Conservation (phyloP, 2,113 vertebrate species). For the Anarrhichthys ocellatus region DNA sequence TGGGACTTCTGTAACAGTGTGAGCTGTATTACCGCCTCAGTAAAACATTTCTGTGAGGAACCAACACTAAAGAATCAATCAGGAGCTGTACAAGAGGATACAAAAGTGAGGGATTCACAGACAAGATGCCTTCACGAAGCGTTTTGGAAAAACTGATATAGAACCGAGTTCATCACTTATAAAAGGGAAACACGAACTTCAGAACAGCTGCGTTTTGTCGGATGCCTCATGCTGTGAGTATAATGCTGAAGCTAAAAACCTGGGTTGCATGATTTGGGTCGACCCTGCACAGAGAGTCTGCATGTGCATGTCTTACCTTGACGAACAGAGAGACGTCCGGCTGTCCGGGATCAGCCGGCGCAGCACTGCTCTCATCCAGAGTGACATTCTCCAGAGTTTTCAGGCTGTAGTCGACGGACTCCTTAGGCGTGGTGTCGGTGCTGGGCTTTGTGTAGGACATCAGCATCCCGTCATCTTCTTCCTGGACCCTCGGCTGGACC, state of each 20-base stretch:
- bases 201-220: not conserved
- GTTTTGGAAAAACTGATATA: not conserved
- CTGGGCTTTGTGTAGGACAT: slow-evolving; percentile 50
- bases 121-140: not conserved
- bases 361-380: slow-evolving; percentile 56
- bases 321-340: slow-evolving; percentile 76
- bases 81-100: too few species aligned
- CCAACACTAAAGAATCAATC: not conserved
- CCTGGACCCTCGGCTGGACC: not conserved
- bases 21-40: too few species aligned
- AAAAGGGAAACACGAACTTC: not conserved
- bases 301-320: slow-evolving; percentile 70
- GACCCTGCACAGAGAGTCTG: not conserved
- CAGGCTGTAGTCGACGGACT: slow-evolving; percentile 67
- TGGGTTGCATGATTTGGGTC: not conserved
- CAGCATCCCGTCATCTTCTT: slow-evolving; percentile 56
- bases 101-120: not conserved
- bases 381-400: slow-evolving; percentile 56
- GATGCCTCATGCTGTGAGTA: not conserved
- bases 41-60: not conserved
- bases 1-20: not conserved
- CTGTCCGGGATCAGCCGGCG: slow-evolving; percentile 53
- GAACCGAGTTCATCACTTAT: not conserved
- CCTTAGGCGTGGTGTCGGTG: slow-evolving; percentile 30
- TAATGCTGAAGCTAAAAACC: not conserved